Evolutionary conservation across 53 echinoderm and acorn worm species (phyloP).

Genomic region (Crossaster papposus): DNA sequence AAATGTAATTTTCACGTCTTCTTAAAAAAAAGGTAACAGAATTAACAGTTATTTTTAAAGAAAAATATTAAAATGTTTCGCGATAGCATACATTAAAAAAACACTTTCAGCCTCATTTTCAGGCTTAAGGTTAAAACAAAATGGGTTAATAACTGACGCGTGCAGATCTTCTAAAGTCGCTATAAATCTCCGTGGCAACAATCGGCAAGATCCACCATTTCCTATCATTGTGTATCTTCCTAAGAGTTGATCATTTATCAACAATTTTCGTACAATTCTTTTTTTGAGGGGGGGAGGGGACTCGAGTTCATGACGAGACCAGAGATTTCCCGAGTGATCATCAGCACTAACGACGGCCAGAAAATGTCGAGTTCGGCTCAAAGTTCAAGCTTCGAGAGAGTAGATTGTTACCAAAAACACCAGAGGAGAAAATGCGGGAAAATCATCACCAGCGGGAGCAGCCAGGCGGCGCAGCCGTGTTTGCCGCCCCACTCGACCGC

Average conservation of each 20-base stretch:
- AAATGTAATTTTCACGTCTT: too few species aligned
- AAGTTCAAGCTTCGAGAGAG: constrained; percentile 11
- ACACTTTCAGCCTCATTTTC: too few species aligned
- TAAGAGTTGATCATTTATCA: neutral
- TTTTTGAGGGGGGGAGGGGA: neutral
- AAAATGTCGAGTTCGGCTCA: constrained; percentile 7
- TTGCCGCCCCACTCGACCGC: constrained; percentile 22
- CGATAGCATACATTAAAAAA: too few species aligned
- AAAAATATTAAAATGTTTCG: too few species aligned
- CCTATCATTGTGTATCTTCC: neutral
- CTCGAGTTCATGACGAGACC: neutral
- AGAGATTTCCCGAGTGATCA: neutral
- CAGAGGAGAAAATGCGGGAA: neutral
- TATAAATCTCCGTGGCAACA: neutral
- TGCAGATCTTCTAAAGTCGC: neutral
- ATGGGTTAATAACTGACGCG: neutral
- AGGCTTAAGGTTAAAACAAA: neutral
- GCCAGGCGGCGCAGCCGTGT: constrained; percentile 33
- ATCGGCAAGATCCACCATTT: neutral
- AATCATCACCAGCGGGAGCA: constrained; percentile 7
- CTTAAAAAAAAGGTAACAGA: too few species aligned
- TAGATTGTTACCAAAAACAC: neutral
- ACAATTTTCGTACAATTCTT: neutral
- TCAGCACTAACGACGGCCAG: neutral
- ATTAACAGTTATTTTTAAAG: too few species aligned